phyloP scores from a whole-genome alignment of 2,888 invertebrate species.

The Dasypolia templi region DNA sequence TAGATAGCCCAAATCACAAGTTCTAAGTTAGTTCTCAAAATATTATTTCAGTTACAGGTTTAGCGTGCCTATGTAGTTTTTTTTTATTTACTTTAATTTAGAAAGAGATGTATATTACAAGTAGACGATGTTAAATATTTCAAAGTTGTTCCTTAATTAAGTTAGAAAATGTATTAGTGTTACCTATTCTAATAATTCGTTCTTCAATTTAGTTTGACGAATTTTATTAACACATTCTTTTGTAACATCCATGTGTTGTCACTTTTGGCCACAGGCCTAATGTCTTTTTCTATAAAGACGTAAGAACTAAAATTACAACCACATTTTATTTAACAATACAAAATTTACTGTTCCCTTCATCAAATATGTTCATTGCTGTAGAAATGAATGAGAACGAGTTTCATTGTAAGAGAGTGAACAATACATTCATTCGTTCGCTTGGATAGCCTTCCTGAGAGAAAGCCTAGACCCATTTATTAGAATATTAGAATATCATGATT shows the following conservation, averaged over 20 bases:
- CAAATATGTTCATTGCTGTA: conserved; percentile 19
- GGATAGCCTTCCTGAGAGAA: conserved; percentile 53
- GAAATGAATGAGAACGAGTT: conserved; percentile 42
- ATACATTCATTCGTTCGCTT: conserved; percentile 34
- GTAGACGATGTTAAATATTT: no score
- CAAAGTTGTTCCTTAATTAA: no score
- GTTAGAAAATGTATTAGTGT: background rate
- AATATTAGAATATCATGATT: conserved; percentile 36
- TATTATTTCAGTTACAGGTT: background rate
- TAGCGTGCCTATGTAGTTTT: background rate
- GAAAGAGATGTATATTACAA: background rate
- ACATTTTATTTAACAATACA: conserved; percentile 30
- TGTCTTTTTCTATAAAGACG: background rate
- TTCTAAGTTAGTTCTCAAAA: background rate
- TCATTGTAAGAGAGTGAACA: conserved; percentile 56
- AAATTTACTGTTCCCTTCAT: conserved; percentile 31
- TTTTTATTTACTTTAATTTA: background rate
- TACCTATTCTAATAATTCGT: background rate
- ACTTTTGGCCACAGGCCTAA: background rate
- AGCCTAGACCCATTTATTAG: conserved; percentile 21
- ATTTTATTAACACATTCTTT: background rate
- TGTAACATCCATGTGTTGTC: background rate
- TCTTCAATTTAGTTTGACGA: background rate
- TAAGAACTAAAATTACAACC: conserved; percentile 3
- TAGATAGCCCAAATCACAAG: background rate